Percentiles rank a stretch among this genome's conserved stretches.
Conservation (phyloP, 2,888 invertebrate genomes). For the Melanargia galathea region DNA sequence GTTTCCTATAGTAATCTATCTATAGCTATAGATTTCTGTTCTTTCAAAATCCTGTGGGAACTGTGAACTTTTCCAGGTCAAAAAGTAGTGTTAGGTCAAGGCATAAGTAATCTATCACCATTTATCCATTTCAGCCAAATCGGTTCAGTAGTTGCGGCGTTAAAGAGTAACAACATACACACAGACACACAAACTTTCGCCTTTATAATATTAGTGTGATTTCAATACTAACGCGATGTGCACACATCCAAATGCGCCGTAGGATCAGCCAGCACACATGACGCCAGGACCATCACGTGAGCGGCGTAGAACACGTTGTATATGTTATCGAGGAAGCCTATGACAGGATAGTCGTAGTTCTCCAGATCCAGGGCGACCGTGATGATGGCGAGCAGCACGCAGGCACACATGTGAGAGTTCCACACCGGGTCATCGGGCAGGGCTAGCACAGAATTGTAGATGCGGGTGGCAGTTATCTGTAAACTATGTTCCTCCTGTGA, state of each 20-base stretch:
- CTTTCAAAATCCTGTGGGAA: too few relatives aligned
- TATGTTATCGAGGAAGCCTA: constrained; percentile 43
- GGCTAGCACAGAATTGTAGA: constrained; percentile 46
- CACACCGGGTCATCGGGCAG: constrained; percentile 56
- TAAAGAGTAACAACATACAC: too few relatives aligned
- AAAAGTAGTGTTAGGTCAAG: too few relatives aligned
- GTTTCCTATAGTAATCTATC: too few relatives aligned
- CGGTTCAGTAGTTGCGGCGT: too few relatives aligned
- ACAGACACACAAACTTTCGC: too few relatives aligned
- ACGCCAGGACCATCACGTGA: constrained; percentile 51
- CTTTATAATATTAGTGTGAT: not conserved
- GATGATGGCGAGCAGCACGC: constrained; percentile 49
- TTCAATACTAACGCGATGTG: constrained; percentile 13
- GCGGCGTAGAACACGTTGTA: constrained; percentile 56
- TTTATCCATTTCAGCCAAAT: too few relatives aligned
- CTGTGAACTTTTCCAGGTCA: too few relatives aligned
- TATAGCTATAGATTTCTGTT: too few relatives aligned
- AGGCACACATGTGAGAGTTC: constrained; percentile 56
- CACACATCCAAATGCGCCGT: constrained; percentile 15
- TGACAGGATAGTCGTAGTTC: constrained; percentile 28
- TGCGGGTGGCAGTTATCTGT: constrained; percentile 51
- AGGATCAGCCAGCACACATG: constrained; percentile 38
- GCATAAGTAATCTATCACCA: too few relatives aligned
- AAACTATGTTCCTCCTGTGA: constrained; percentile 53
- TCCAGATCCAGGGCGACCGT: constrained; percentile 43